phyloP scores from a whole-genome alignment of 2,113 vertebrate genomes.

The Solea solea region DNA sequence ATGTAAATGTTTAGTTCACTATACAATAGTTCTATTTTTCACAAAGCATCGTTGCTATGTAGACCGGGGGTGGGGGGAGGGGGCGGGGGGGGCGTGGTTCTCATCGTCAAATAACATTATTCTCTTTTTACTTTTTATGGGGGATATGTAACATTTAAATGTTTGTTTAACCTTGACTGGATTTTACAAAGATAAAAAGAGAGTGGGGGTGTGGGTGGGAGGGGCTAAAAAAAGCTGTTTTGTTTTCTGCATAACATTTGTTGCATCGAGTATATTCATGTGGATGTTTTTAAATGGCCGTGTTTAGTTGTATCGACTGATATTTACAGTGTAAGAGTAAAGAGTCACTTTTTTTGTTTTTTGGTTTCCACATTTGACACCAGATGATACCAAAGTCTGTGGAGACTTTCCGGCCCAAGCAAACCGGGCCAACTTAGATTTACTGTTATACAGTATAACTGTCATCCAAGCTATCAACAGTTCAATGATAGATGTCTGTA shows the following conservation, averaged over 20 bases:
- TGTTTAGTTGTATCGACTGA: conserved; percentile 81
- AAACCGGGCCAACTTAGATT: conserved; percentile 68
- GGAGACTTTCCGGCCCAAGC: conserved; percentile 71
- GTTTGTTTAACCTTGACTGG: conserved; percentile 77
- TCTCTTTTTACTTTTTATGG: conserved; percentile 70
- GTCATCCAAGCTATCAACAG: conserved; percentile 74
- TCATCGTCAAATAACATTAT: conserved; percentile 63
- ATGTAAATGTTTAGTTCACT: conserved; percentile 79
- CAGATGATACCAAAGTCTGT: conserved; percentile 78
- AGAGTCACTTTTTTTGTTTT: conserved; percentile 64
- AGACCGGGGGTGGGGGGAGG: conserved; percentile 39
- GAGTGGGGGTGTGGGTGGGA: neutral
- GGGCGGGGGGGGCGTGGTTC: too few species aligned
- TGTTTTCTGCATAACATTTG: conserved; percentile 73
- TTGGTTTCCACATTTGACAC: conserved; percentile 48
- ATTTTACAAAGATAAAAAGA: conserved; percentile 64
- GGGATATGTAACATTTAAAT: conserved; percentile 76
- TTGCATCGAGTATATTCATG: conserved; percentile 81
- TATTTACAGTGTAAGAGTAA: conserved; percentile 78
- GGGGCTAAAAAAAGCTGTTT: neutral
- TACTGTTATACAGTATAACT: conserved; percentile 83
- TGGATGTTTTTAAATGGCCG: conserved; percentile 81
- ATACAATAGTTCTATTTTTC: conserved; percentile 77
- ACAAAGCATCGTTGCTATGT: conserved; percentile 69
- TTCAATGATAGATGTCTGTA: conserved; percentile 77